Percentiles rank a stretch among this genome's conserved stretches.
Conservation (phyloP, 2,797 vertebrate species). For the Propithecus perrieri region DNA sequence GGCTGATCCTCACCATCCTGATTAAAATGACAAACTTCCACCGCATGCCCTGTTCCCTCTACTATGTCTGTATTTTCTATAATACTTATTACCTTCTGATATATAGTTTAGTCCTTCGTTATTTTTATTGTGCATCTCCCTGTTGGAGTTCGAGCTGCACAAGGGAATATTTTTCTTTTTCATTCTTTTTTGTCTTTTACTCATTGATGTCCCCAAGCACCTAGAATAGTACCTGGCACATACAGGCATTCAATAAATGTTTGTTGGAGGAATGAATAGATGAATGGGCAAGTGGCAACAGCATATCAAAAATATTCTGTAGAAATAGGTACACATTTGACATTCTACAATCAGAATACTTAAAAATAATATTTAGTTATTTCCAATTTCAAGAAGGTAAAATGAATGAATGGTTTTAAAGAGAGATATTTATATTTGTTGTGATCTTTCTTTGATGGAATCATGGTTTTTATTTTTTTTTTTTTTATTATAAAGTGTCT, state of each 20-base stretch:
- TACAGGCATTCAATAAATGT: not conserved
- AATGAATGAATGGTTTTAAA: constrained; percentile 25
- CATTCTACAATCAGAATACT: not conserved
- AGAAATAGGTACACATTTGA: not conserved
- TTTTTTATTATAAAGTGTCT: no score
- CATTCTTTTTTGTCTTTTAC: not conserved
- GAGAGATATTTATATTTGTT: constrained; percentile 21
- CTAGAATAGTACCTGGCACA: not conserved
- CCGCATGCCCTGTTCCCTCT: not conserved
- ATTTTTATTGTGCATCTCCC: not conserved
- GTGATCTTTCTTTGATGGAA: constrained; percentile 53
- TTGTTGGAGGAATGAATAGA: not conserved
- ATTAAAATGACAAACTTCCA: not conserved
- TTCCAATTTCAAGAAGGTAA: not conserved
- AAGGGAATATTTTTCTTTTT: not conserved
- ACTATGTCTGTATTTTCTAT: not conserved
- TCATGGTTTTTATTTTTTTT: no score
- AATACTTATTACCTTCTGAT: not conserved
- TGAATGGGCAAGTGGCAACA: not conserved
- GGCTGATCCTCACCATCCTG: not conserved
- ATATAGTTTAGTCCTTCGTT: not conserved
- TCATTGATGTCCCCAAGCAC: not conserved
- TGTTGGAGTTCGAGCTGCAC: not conserved
- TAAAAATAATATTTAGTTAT: constrained; percentile 10
- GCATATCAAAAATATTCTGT: not conserved